These are phyloP conservation scores for Rambutsinella grinnellia DNA, from an alignment of 2,888 invertebrate genomes.

Conservation along the genomic window DNA sequence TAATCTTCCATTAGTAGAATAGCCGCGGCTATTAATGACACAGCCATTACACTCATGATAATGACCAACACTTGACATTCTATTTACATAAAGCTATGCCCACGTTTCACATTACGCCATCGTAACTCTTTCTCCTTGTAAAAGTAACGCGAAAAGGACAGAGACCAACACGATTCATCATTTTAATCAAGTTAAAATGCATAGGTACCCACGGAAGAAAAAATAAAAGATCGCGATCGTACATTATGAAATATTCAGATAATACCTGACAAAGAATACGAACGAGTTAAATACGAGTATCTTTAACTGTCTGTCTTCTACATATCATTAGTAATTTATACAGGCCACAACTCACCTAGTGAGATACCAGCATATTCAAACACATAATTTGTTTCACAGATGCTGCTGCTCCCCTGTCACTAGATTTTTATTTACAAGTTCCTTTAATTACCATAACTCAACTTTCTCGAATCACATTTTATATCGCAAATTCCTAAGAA, in stretches of 20 bases:
- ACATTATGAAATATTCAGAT: too few species aligned
- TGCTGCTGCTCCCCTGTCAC: too few species aligned
- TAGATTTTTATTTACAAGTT: conserved; percentile 41
- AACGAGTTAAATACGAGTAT: neutral
- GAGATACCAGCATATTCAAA: conserved; percentile 7
- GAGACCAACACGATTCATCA: too few species aligned
- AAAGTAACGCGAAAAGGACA: too few species aligned
- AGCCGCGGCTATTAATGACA: conserved; percentile 41
- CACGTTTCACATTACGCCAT: neutral
- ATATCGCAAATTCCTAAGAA: neutral
- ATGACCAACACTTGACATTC: conserved; percentile 23
- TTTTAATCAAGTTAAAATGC: conserved; percentile 3
- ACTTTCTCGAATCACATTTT: conserved; percentile 42
- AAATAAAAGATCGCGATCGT: neutral
- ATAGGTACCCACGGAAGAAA: neutral
- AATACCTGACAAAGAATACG: too few species aligned
- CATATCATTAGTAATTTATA: neutral
- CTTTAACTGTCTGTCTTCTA: neutral
- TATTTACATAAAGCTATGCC: neutral
- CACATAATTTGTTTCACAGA: conserved; percentile 12
- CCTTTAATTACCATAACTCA: conserved; percentile 50
- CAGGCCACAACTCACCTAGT: neutral
- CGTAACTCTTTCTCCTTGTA: neutral
- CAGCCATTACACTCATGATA: conserved; percentile 19
- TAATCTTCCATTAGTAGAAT: conserved; percentile 50